Percentiles rank a stretch among this genome's conserved stretches.
phyloP scores from a whole-genome alignment of 2,888 invertebrate species.

The Standfussiana lucernea region DNA sequence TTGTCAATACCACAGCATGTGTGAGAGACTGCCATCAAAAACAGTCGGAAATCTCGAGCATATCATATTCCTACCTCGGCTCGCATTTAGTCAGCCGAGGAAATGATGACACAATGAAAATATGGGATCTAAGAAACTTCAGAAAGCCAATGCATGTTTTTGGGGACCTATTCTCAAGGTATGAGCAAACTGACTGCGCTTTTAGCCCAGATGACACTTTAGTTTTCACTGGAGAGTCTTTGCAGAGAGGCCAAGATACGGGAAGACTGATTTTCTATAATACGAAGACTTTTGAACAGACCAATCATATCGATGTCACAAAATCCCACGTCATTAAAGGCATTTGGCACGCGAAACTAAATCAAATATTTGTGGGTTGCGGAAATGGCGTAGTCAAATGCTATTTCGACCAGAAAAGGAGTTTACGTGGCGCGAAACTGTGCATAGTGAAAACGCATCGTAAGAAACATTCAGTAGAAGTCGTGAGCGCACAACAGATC shows the following conservation, averaged over 20 bases:
- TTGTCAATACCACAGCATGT: slow-evolving; percentile 95
- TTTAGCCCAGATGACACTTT: slow-evolving; percentile 98
- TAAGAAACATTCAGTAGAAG: slow-evolving; percentile 95
- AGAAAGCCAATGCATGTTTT: slow-evolving; percentile 94
- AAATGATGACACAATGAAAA: slow-evolving; percentile 97
- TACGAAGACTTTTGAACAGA: slow-evolving; percentile 93
- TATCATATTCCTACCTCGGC: slow-evolving; percentile 97
- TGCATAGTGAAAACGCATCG: slow-evolving; percentile 96
- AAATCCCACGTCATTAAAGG: slow-evolving; percentile 96
- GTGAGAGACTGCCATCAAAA: slow-evolving; percentile 95
- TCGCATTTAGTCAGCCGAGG: slow-evolving; percentile 94
- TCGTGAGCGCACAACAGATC: slow-evolving; percentile 97
- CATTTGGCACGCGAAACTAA: slow-evolving; percentile 99
- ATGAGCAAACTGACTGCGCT: slow-evolving; percentile 94
- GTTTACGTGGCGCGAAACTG: slow-evolving; percentile 97
- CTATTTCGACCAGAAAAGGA: slow-evolving; percentile 96
- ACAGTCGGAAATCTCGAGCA: slow-evolving; percentile 95
- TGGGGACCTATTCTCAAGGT: slow-evolving; percentile 94
- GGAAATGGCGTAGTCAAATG: slow-evolving; percentile 97
- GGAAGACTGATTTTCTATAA: slow-evolving; percentile 95
- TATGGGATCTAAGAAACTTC: slow-evolving; percentile 97
- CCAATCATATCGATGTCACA: slow-evolving; percentile 94
- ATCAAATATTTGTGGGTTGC: slow-evolving; percentile 98
- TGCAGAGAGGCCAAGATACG: slow-evolving; percentile 91
- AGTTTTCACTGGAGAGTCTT: slow-evolving; percentile 96